Evolutionary conservation across 2,888 invertebrate species (phyloP), one percentile per base, ranked within the genome.

Genomic region (Flabesymbios commensalis): DNA sequence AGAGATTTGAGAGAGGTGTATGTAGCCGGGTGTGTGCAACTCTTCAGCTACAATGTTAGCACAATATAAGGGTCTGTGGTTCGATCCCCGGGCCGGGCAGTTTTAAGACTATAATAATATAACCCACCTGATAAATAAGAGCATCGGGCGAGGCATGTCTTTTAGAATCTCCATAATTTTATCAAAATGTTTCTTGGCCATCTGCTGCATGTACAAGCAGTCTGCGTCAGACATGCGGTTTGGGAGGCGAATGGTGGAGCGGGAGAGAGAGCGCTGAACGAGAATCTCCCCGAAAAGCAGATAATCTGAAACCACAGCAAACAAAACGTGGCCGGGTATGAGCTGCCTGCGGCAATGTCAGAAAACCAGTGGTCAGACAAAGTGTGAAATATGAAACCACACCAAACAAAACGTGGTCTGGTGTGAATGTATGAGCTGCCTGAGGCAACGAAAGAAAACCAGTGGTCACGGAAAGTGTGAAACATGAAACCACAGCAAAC

Each of bases 71-170:
- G n/a, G n/a, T n/a, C n/a, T n/a, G n/a, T n/a, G 39, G 39, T 36
- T 36, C n/a, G 39, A 10, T n/a, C n/a, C n/a, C 39, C 10, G n/a
- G 39, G 17, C 19, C 45, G 10, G 14, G 14, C 45, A 45, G n/a
- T n/a, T 36, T n/a, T n/a, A 36, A 36, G 39, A n/a, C n/a, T n/a
- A n/a, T n/a, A n/a, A n/a, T n/a, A 45, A 14, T 22, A 7, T 5
- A 33, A 54, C 19, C 26, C 83, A 89, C 89, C 90, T 86, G 73
- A 89, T 86, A 49, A 90, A 86, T 63, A 90, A 85, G 36, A 90
- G 79, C 83, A 90, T 84, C 69, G 86, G 85, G 58, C 86, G 83
- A 1, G 90, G 90, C 79, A 83, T 82, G 31, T 72, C 74, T 68
- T 75, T 75, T 28, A 83, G 72, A 39, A 82, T 79, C 29, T 74